Evolutionary conservation across 1,140 invertebrate genomes (phyloP), one percentile per base, ranked within the genome.

Genomic region (Cyphomyrmex costatus): DNA sequence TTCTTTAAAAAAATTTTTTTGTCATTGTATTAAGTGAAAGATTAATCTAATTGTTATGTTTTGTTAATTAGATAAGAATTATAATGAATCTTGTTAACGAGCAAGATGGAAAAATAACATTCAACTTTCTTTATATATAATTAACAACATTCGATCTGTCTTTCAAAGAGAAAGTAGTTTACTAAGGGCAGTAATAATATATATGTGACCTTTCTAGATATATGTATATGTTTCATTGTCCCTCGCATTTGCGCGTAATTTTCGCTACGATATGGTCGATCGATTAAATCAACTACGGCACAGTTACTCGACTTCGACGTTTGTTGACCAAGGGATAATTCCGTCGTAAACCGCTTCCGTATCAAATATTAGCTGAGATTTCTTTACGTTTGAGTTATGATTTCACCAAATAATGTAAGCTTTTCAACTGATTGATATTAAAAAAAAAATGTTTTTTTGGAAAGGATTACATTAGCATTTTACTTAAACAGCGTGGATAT

Each of bases 311-410:
- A 60, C 66, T 83, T 60, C 70, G n/a, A 80, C 14, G 14, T 56
- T n/a, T 73, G n/a, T 83, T 60, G 66, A 49, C 8, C 19, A 24
- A 83, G 53, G 24, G 53, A 73, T 73, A 58, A 79, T 70, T 70
- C 33, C 14, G 4, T 53, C 4, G 46, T 16, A 4, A 36, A 53
- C 1, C 30, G 21, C 51, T 80, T 61, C 56, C 12, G 14, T 49
- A 3, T 74, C n/a, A 73, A 73, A 83, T 24, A 60, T 83, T 14
- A 46, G 4, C 14, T 73, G n/a, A 83, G n/a, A 33, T 83, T 71
- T 58, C 12, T 71, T 60, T 27, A 33, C 16, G 8, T 2, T 42
- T 0, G 1, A 24, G 0, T 51, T 3, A 73, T 46, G 8, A 74
- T 60, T 46, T 46, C 2, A 7, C 21, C 3, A 82, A 82, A 49